These are phyloP conservation scores for Malurus splendens DNA, from an alignment of 2,797 vertebrate genomes.

Conservation along the genomic window DNA sequence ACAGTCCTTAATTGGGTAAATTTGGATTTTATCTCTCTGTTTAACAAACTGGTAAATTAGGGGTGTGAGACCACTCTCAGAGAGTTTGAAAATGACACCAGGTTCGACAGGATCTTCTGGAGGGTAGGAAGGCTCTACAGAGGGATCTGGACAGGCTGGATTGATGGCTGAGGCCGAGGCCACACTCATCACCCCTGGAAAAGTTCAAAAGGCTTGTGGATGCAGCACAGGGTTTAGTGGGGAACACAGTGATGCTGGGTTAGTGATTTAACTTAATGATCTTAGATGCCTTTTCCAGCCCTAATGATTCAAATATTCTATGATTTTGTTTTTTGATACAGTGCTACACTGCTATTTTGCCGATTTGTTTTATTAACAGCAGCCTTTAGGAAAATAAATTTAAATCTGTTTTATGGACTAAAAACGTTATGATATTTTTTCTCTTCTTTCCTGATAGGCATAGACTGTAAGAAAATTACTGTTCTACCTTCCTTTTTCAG, in stretches of 20 bases:
- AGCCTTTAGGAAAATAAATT: background rate
- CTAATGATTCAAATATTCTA: background rate
- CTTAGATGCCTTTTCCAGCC: background rate
- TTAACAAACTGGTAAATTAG: background rate
- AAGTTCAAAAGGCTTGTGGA: background rate
- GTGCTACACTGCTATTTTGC: background rate
- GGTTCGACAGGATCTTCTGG: background rate
- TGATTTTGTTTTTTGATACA: background rate
- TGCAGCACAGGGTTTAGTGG: background rate
- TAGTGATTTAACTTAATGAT: background rate
- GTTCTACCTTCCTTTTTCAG: background rate
- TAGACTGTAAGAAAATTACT: background rate
- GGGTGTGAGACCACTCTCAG: background rate
- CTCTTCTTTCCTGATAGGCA: background rate
- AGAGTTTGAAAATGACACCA: background rate
- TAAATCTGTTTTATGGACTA: background rate
- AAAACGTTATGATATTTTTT: background rate
- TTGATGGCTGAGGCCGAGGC: rapidly evolving
- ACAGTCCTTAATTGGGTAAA: background rate
- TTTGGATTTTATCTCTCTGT: background rate
- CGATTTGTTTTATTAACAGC: background rate
- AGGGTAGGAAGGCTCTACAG: background rate
- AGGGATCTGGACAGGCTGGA: background rate
- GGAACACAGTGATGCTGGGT: background rate
- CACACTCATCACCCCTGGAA: background rate